Conservation (phyloP, 1,140 invertebrate species). For the Hylaeus volcanicus region DNA sequence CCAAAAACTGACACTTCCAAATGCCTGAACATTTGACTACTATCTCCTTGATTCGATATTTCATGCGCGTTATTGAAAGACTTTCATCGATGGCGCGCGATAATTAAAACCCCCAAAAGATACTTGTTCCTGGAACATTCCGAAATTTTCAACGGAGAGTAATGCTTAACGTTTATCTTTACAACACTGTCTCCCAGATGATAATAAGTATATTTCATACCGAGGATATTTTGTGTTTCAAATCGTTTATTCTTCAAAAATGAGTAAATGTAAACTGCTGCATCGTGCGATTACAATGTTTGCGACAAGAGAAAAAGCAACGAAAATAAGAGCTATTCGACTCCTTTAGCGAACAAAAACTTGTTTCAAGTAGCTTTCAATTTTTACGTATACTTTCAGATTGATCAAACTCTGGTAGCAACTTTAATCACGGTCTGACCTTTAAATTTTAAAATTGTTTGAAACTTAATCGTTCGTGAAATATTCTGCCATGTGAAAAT, state of each 20-base stretch:
- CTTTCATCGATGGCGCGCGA: neutral
- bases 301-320: neutral
- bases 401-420: no score
- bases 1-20: conserved; percentile 3
- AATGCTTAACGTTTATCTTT: neutral
- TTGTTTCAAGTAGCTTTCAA: neutral
- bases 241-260: neutral
- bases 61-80: conserved; percentile 3
- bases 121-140: conserved; percentile 28
- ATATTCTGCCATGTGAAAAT: conserved; percentile 21
- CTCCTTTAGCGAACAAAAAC: neutral
- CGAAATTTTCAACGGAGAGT: conserved; percentile 12
- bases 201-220: neutral
- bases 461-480: neutral
- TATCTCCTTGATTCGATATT: neutral
- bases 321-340: neutral
- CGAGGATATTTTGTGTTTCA: no score
- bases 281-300: neutral
- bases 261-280: neutral
- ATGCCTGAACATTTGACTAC: conserved; percentile 52
- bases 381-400: neutral
- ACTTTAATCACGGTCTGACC: neutral
- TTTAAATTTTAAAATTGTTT: neutral
- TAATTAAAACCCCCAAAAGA: neutral
- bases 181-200: neutral